phyloP scores from a whole-genome alignment of 2,797 vertebrate species.

The Lateolabrax maculatus region DNA sequence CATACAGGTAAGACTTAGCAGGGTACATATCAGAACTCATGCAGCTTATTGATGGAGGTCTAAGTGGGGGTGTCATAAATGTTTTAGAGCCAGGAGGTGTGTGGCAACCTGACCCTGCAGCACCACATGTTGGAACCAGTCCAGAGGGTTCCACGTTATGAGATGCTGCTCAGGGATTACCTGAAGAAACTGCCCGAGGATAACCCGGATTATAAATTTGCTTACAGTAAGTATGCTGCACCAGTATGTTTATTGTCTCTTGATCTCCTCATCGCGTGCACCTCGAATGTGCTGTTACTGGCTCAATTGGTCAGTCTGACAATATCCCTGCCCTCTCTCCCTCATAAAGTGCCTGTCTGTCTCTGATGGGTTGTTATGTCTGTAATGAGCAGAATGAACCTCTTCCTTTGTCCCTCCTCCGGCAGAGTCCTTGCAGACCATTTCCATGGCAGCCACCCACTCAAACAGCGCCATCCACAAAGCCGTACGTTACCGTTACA shows the following conservation, averaged over 20 bases:
- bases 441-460: slow-evolving; percentile 91
- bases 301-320: no score
- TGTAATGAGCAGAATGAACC: not conserved
- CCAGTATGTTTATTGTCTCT: not conserved
- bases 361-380: not conserved
- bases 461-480: slow-evolving; percentile 91
- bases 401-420: slow-evolving; percentile 37
- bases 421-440: slow-evolving; percentile 89
- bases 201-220: slow-evolving; percentile 81
- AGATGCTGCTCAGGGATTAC: slow-evolving; percentile 92
- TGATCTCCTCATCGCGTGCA: not conserved
- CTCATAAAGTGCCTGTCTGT: slow-evolving; percentile 2
- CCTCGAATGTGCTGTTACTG: not conserved
- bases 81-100: slow-evolving; percentile 85
- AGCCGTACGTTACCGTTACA: slow-evolving; percentile 84
- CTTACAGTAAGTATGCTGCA: slow-evolving; percentile 63
- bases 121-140: slow-evolving; percentile 98
- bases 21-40: fast-evolving
- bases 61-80: not conserved
- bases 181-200: slow-evolving; percentile 85
- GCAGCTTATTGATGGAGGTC: fast-evolving
- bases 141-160: slow-evolving; percentile 92
- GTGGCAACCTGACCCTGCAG: slow-evolving; percentile 91
- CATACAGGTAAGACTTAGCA: slow-evolving; percentile 84
- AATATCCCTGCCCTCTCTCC: not conserved